Evolutionary conservation across 2,888 invertebrate species (phyloP).

Genomic region (Lasioglossum morio): DNA sequence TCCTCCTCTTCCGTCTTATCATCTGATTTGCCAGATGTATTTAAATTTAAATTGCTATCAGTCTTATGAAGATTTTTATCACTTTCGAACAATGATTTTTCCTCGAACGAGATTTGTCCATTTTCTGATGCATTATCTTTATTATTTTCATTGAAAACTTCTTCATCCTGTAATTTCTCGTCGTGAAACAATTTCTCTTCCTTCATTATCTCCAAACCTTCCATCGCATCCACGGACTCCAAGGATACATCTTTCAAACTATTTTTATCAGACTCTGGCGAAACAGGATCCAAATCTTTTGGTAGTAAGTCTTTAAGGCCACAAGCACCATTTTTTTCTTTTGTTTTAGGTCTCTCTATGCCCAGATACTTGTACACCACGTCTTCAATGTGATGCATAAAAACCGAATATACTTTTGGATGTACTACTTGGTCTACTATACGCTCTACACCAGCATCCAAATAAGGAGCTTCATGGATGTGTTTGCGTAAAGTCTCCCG

Average conservation of each 20-base stretch:
- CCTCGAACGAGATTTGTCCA: conserved; percentile 86
- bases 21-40: conserved; percentile 81
- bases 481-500: conserved; percentile 95
- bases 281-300: conserved; percentile 92
- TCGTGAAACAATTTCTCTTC: conserved; percentile 61
- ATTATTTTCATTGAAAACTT: conserved; percentile 48
- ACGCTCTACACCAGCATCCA: conserved; percentile 96
- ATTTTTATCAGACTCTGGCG: conserved; percentile 91
- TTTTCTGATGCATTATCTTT: conserved; percentile 77
- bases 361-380: conserved; percentile 95
- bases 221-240: conserved; percentile 78
- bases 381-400: conserved; percentile 96
- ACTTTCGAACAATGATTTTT: conserved; percentile 60
- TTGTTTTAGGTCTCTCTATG: conserved; percentile 89
- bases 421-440: conserved; percentile 98
- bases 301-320: conserved; percentile 88
- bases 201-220: conserved; percentile 66
- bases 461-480: conserved; percentile 95
- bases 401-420: conserved; percentile 94
- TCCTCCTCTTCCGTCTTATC: conserved; percentile 86
- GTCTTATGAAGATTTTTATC: conserved; percentile 57
- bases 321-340: conserved; percentile 79
- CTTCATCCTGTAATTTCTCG: conserved; percentile 32
- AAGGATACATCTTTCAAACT: conserved; percentile 84
- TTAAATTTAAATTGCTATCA: conserved; percentile 66